Percentiles rank a stretch among this genome's conserved stretches.
Evolutionary conservation across 2,888 invertebrate species (phyloP).

Genomic region (Pseudanteris insignis): DNA sequence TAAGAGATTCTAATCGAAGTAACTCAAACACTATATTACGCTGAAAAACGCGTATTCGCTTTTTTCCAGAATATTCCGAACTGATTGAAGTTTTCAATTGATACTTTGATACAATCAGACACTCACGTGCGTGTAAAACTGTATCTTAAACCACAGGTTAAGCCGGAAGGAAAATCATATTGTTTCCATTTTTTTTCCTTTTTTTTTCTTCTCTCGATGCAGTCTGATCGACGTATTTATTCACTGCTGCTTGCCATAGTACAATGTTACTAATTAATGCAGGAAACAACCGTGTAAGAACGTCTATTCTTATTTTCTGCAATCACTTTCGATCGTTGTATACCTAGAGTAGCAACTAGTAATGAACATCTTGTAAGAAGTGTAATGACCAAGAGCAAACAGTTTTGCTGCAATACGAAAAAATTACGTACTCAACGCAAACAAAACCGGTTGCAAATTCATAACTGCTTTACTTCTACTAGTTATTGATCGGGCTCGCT

Average conservation of each 20-base stretch:
- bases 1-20: too few species aligned
- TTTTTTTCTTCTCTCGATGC: too few species aligned
- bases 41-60: too few species aligned
- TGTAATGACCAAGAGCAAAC: conserved; percentile 30
- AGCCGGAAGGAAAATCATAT: too few species aligned
- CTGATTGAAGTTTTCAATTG: too few species aligned
- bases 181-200: too few species aligned
- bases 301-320: conserved; percentile 24
- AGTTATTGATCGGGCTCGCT: conserved; percentile 3
- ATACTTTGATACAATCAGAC: too few species aligned
- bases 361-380: conserved; percentile 30
- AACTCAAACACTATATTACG: too few species aligned
- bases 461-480: conserved; percentile 8
- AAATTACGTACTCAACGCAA: conserved; percentile 8
- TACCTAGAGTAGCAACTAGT: conserved; percentile 23
- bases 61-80: too few species aligned
- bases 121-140: too few species aligned
- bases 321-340: conserved; percentile 28
- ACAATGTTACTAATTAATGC: conserved; percentile 24
- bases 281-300: conserved; percentile 16
- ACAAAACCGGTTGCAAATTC: conserved; percentile 20
- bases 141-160: too few species aligned
- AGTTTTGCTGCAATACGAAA: conserved; percentile 7
- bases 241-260: conserved; percentile 8
- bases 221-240: conserved; percentile 8